These are phyloP conservation scores for Linyphia triangularis DNA, from an alignment of 2,888 invertebrate species.

Conservation along the genomic window DNA sequence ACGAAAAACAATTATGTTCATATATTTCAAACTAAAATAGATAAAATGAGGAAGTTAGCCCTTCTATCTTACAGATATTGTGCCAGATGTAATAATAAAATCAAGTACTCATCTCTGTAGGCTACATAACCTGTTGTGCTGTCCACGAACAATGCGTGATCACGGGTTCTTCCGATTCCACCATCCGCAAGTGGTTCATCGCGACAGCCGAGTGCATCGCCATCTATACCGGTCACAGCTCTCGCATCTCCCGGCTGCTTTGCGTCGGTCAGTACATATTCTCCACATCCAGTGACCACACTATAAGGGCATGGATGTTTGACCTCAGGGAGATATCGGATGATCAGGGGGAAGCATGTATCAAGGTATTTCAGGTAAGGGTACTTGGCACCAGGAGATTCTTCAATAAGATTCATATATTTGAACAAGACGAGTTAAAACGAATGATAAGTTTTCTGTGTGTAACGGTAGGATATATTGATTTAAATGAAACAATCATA, in stretches of 20 bases:
- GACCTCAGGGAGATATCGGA: slow-evolving; percentile 76
- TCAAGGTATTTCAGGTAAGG: slow-evolving; percentile 76
- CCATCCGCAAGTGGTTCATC: slow-evolving; percentile 82
- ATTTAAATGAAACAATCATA: too few relatives aligned
- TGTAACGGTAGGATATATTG: too few relatives aligned
- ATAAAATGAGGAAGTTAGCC: too few relatives aligned
- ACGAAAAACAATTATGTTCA: too few relatives aligned
- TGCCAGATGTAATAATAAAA: background rate
- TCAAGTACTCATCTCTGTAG: too few relatives aligned
- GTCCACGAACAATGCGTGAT: slow-evolving; percentile 81
- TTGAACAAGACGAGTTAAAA: too few relatives aligned
- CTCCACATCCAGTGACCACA: slow-evolving; percentile 78
- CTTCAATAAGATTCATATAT: too few relatives aligned
- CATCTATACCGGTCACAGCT: slow-evolving; percentile 80
- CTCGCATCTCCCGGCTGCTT: slow-evolving; percentile 81
- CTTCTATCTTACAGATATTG: background rate
- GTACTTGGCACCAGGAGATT: too few relatives aligned
- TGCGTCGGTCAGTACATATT: slow-evolving; percentile 80
- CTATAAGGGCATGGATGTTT: slow-evolving; percentile 81
- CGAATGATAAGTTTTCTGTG: too few relatives aligned
- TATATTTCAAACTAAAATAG: too few relatives aligned
- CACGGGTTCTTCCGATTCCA: slow-evolving; percentile 81
- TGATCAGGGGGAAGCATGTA: slow-evolving; percentile 76
- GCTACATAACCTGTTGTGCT: slow-evolving; percentile 81
- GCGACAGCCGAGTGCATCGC: slow-evolving; percentile 81